These are phyloP conservation scores for Brachionus paranguensis DNA, from an alignment of 1,140 invertebrate genomes.

Conservation along the genomic window DNA sequence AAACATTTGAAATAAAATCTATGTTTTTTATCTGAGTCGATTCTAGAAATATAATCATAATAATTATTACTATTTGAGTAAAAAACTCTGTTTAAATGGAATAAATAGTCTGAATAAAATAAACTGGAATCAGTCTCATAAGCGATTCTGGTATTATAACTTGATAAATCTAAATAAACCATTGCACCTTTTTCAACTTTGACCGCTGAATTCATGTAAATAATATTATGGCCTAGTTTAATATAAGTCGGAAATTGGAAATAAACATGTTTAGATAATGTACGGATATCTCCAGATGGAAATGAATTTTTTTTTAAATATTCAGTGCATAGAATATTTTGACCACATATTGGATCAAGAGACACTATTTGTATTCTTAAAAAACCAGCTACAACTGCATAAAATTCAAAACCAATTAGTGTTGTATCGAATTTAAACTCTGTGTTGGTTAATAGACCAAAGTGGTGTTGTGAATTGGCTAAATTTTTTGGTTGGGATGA, in stretches of 20 bases:
- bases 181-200: background rate
- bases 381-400: background rate
- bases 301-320: background rate
- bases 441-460: background rate
- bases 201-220: background rate
- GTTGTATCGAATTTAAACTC: background rate
- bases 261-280: too few species aligned
- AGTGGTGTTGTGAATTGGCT: background rate
- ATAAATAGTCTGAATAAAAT: background rate
- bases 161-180: background rate
- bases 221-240: background rate
- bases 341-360: background rate
- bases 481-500: background rate
- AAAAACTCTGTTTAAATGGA: too few species aligned
- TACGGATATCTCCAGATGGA: too few species aligned
- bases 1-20: constrained; percentile 17
- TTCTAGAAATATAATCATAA: background rate
- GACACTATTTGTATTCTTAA: background rate
- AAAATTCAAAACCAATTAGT: background rate
- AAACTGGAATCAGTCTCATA: background rate
- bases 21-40: background rate
- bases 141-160: background rate
- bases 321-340: background rate
- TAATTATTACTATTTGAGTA: too few species aligned
- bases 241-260: too few species aligned